These are phyloP conservation scores for Gymnoscopelus braueri DNA, from an alignment of 2,797 vertebrate genomes.

Conservation along the genomic window DNA sequence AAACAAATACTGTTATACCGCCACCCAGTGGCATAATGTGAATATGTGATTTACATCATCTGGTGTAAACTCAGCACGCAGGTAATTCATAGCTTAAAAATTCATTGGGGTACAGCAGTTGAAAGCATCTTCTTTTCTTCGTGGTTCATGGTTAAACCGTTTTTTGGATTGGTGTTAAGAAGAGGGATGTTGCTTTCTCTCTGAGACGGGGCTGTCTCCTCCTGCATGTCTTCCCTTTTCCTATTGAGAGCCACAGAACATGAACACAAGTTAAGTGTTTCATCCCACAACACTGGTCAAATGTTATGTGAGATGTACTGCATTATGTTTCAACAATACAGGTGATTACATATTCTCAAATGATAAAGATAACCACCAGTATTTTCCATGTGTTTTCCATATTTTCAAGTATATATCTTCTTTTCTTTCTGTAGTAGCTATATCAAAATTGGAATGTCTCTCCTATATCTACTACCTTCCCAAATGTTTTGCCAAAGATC, in stretches of 20 bases:
- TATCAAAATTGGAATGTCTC: no score
- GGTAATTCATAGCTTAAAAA: slow-evolving; percentile 20
- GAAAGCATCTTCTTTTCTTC: slow-evolving; percentile 27
- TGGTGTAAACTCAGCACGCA: background rate
- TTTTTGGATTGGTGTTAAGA: background rate
- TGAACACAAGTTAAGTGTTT: slow-evolving; percentile 2
- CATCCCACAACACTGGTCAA: background rate
- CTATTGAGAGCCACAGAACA: slow-evolving; percentile 53
- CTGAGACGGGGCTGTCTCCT: slow-evolving; percentile 18
- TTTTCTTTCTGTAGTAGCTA: no score
- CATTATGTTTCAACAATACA: no score
- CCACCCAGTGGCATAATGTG: slow-evolving; percentile 7
- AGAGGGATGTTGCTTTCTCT: slow-evolving; percentile 28
- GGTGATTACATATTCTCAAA: no score
- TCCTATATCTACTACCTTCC: no score
- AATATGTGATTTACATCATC: slow-evolving; percentile 1
- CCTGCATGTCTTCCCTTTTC: slow-evolving; percentile 12
- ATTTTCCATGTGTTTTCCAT: no score
- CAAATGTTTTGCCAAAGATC: no score
- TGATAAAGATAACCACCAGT: no score
- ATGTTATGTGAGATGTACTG: no score
- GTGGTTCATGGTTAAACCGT: slow-evolving; percentile 3
- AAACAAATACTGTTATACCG: background rate
- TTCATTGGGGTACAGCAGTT: slow-evolving; percentile 12
- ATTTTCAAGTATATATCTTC: no score